phyloP scores from a whole-genome alignment of 1,140 invertebrate species.

The Artemia franciscana region DNA sequence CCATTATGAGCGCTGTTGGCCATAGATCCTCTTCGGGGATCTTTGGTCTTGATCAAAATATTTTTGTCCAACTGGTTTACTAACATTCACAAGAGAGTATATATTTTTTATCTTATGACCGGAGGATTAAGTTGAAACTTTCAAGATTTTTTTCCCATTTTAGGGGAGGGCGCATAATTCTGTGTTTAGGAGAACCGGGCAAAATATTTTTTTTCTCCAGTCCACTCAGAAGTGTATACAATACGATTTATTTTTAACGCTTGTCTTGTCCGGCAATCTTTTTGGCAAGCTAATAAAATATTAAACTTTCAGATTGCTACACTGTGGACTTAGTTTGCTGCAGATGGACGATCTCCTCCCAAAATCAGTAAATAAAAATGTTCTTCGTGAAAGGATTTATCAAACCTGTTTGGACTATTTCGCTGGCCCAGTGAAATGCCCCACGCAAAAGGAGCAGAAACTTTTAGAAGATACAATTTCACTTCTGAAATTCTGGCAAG shows the following conservation, averaged over 20 bases:
- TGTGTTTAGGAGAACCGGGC: constrained; percentile 2
- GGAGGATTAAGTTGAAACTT: neutral
- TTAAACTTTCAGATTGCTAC: no score
- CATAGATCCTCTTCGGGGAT: no score
- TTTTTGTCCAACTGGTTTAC: no score
- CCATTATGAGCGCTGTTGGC: no score
- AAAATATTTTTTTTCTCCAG: no score
- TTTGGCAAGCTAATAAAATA: no score
- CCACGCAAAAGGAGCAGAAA: constrained; percentile 37
- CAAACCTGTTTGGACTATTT: constrained; percentile 87
- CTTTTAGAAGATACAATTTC: constrained; percentile 69
- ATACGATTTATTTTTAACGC: no score
- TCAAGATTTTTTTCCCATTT: neutral
- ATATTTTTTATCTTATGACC: no score
- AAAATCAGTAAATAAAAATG: constrained; percentile 64
- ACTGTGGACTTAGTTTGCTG: constrained; percentile 69
- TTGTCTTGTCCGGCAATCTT: no score
- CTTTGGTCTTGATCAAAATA: no score
- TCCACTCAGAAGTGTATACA: no score
- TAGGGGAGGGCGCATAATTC: neutral
- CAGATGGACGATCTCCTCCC: constrained; percentile 69
- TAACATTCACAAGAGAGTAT: no score
- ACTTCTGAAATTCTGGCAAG: constrained; percentile 85
- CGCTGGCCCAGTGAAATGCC: constrained; percentile 55
- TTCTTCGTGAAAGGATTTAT: constrained; percentile 81